Conservation (phyloP, 2,888 invertebrate genomes). For the Spilarctia lutea region DNA sequence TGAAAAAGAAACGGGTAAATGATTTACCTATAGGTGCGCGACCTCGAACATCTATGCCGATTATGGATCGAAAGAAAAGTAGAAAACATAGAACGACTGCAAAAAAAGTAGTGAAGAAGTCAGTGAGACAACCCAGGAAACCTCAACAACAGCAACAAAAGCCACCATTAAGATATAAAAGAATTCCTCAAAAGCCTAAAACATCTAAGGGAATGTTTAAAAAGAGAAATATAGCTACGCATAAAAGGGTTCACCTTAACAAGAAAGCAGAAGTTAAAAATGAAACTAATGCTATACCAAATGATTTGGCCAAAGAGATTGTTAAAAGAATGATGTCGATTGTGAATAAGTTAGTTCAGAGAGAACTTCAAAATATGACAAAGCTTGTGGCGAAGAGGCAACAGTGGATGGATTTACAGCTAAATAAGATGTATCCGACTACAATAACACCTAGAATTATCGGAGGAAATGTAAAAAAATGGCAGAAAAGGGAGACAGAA, state of each 20-base stretch:
- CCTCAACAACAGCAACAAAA: slow-evolving; percentile 18
- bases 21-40: slow-evolving; percentile 2
- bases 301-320: slow-evolving; percentile 47
- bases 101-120: slow-evolving; percentile 34
- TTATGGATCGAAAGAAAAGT: slow-evolving; percentile 13
- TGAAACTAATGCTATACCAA: slow-evolving; percentile 15
- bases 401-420: neutral
- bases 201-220: slow-evolving; percentile 31
- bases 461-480: neutral
- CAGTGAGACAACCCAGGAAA: neutral
- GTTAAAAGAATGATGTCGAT: slow-evolving; percentile 58
- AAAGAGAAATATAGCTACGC: slow-evolving; percentile 43
- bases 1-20: slow-evolving; percentile 10
- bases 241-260: slow-evolving; percentile 34
- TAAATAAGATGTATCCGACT: neutral
- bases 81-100: slow-evolving; percentile 14
- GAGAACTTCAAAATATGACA: slow-evolving; percentile 43
- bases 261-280: slow-evolving; percentile 28
- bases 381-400: slow-evolving; percentile 5
- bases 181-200: slow-evolving; percentile 15
- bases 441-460: slow-evolving; percentile 14
- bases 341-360: slow-evolving; percentile 58
- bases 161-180: slow-evolving; percentile 29
- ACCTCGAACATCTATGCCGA: neutral
- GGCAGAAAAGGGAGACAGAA: slow-evolving; percentile 4